phyloP scores from a whole-genome alignment of 2,888 invertebrate genomes.

The Lumbricus terrestris region DNA sequence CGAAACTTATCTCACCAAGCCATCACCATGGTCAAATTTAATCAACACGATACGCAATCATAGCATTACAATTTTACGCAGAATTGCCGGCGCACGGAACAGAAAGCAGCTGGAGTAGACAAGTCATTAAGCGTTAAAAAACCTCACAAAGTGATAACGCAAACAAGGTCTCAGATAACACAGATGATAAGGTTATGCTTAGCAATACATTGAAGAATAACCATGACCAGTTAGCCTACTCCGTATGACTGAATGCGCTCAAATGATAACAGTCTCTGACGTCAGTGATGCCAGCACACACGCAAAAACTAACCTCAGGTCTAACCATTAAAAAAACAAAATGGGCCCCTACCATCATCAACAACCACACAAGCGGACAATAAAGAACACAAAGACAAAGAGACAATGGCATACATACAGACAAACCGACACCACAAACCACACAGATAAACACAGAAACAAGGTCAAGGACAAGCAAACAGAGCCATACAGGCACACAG shows the following conservation, averaged over 20 bases:
- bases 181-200: too few species aligned
- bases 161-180: too few species aligned
- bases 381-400: too few species aligned
- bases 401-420: not conserved
- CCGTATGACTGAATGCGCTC: not conserved
- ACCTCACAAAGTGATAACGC: not conserved
- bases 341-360: not conserved
- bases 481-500: not conserved
- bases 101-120: not conserved
- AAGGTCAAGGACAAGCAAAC: too few species aligned
- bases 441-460: not conserved
- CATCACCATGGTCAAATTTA: not conserved
- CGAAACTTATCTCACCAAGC: not conserved
- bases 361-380: not conserved
- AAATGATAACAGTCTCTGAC: not conserved
- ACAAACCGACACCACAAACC: not conserved
- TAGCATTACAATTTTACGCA: not conserved
- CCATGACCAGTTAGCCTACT: not conserved
- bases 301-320: not conserved
- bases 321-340: not conserved
- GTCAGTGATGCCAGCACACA: not conserved
- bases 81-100: not conserved
- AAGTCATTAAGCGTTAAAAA: not conserved
- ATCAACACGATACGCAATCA: not conserved
- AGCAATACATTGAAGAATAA: not conserved